Percentiles rank a stretch among this genome's conserved stretches.
Evolutionary conservation across 2,113 vertebrate species (phyloP).

Genomic region (Coracopsis vasa): DNA sequence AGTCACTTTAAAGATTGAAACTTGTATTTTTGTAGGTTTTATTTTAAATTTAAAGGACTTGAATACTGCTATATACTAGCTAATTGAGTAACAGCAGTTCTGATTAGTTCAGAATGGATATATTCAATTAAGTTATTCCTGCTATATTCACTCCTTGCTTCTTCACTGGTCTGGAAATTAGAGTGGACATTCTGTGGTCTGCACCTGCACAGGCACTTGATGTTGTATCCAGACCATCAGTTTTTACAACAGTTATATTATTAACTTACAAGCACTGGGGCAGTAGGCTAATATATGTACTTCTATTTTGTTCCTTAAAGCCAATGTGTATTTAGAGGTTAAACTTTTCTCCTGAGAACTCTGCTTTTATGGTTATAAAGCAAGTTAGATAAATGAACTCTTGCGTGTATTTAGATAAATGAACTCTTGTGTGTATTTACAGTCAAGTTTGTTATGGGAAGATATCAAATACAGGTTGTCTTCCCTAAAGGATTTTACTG

Average conservation of each 20-base stretch:
- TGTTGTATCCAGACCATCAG: not conserved
- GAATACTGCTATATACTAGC: not conserved
- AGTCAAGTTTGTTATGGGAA: constrained; percentile 55
- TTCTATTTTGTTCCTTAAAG: constrained; percentile 30
- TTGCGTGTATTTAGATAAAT: constrained; percentile 57
- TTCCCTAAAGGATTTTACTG: constrained; percentile 34
- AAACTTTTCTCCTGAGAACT: constrained; percentile 30
- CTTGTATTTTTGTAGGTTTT: not conserved
- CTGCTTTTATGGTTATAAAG: constrained; percentile 27
- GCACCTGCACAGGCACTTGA: not conserved
- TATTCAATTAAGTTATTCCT: not conserved
- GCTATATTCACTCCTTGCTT: not conserved
- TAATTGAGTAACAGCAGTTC: not conserved
- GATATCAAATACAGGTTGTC: constrained; percentile 28
- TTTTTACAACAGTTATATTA: not conserved
- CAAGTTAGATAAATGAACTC: constrained; percentile 58
- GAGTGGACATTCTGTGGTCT: not conserved
- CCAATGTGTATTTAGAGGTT: constrained; percentile 35
- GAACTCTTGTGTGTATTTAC: constrained; percentile 45
- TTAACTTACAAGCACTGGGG: not conserved
- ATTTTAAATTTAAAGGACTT: not conserved
- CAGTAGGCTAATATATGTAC: not conserved
- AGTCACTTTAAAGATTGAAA: not conserved
- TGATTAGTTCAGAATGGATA: not conserved
- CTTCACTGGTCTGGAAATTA: not conserved